phyloP scores from a whole-genome alignment of 2,797 vertebrate species.

The Epinephelus awoara region DNA sequence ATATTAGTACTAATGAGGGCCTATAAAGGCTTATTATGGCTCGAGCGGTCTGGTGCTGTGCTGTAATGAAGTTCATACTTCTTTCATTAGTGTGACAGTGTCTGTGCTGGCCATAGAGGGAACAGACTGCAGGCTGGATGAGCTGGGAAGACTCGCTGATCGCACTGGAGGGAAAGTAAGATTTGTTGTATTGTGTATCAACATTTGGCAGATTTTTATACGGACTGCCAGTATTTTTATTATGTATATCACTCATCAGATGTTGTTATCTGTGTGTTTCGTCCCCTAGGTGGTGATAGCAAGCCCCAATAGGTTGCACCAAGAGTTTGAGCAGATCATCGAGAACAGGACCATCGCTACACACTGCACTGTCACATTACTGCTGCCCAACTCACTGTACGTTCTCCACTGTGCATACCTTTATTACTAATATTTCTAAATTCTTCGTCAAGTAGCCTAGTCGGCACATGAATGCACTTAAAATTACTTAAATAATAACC shows the following conservation, averaged over 20 bases:
- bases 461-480: neutral
- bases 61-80: conserved; percentile 32
- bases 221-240: neutral
- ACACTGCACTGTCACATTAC: conserved; percentile 77
- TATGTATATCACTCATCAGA: neutral
- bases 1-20: neutral
- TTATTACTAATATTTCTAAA: neutral
- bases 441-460: neutral
- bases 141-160: conserved; percentile 84
- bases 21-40: too few species aligned
- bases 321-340: conserved; percentile 81
- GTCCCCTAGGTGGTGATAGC: conserved; percentile 79
- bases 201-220: neutral
- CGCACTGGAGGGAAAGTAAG: conserved; percentile 83
- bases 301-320: conserved; percentile 74
- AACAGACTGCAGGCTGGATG: conserved; percentile 85
- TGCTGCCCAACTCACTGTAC: conserved; percentile 82
- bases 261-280: neutral
- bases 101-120: conserved; percentile 85
- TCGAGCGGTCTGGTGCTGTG: neutral
- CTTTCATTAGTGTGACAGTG: conserved; percentile 79
- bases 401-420: conserved; percentile 18
- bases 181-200: neutral
- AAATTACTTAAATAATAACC: conserved; percentile 4
- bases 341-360: conserved; percentile 79